Evolutionary conservation across 2,888 invertebrate species (phyloP).

Genomic region (Erebia ligea): DNA sequence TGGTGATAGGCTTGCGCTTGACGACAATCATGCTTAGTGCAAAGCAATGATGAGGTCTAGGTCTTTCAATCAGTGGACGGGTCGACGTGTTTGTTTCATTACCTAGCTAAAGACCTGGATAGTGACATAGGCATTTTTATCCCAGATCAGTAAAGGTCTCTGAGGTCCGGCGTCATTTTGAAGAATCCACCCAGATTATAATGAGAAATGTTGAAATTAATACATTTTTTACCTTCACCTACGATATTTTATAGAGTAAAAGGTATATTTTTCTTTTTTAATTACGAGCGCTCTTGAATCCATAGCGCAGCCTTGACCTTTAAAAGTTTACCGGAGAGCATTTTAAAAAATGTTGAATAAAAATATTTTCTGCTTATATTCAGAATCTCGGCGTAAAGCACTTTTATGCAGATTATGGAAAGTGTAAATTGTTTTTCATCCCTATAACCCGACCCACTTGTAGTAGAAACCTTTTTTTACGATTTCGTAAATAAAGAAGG

Average conservation of each 20-base stretch:
- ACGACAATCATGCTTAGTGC: no score
- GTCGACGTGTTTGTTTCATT: no score
- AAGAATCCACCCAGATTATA: background rate
- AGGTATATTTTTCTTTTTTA: slow-evolving; percentile 25
- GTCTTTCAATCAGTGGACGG: no score
- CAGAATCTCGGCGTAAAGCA: slow-evolving; percentile 6
- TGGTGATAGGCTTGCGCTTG: no score
- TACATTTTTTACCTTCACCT: background rate
- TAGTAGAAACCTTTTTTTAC: background rate
- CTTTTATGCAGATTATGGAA: slow-evolving; percentile 11
- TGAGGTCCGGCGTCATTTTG: background rate
- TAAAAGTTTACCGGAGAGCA: slow-evolving; percentile 21
- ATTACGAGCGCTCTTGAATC: slow-evolving; percentile 30
- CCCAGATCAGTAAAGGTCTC: no score
- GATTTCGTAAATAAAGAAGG: background rate
- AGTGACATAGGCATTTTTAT: no score
- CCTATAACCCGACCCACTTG: background rate
- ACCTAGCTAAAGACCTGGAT: no score
- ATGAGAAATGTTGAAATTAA: background rate
- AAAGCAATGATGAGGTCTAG: no score
- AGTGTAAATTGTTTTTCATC: slow-evolving; percentile 8
- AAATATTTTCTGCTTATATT: slow-evolving; percentile 20
- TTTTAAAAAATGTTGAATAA: slow-evolving; percentile 26
- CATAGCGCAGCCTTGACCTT: slow-evolving; percentile 34
- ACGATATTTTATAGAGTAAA: background rate